These are phyloP conservation scores for Atrichornis clamosus DNA, from an alignment of 2,113 vertebrate species.

Conservation along the genomic window DNA sequence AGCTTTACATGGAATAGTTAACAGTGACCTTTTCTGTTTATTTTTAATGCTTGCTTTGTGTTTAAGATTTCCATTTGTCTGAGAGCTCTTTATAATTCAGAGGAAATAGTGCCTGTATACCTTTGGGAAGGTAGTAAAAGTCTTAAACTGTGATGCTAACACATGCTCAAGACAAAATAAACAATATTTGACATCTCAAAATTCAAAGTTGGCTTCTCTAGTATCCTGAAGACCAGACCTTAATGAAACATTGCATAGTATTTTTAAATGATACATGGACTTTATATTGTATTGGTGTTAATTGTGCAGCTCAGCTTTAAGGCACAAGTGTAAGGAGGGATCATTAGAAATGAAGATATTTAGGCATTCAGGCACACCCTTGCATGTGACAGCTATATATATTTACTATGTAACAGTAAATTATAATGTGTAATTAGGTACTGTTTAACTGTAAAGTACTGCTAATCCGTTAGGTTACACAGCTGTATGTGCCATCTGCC, in stretches of 20 bases:
- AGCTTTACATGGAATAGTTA: background rate
- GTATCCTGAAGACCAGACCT: background rate
- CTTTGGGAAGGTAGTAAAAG: background rate
- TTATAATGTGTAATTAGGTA: background rate
- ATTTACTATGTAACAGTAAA: background rate
- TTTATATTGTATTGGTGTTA: background rate
- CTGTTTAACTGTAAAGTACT: background rate
- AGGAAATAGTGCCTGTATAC: background rate
- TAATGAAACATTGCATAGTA: background rate
- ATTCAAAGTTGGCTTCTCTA: background rate
- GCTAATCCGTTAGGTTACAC: conserved; percentile 83
- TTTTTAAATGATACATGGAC: background rate
- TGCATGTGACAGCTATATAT: background rate
- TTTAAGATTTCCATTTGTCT: background rate
- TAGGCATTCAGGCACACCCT: background rate
- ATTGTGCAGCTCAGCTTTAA: background rate
- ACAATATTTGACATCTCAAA: background rate
- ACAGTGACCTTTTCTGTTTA: background rate
- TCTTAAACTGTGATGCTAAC: background rate
- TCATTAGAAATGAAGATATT: background rate
- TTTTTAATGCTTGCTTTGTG: background rate
- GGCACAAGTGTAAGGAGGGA: background rate
- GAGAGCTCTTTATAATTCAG: background rate
- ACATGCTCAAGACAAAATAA: background rate
- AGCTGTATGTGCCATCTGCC: conserved; percentile 94